Evolutionary conservation across 2,888 invertebrate genomes (phyloP), one percentile per base, ranked within the genome.

Genomic region (Thelaira solivaga): DNA sequence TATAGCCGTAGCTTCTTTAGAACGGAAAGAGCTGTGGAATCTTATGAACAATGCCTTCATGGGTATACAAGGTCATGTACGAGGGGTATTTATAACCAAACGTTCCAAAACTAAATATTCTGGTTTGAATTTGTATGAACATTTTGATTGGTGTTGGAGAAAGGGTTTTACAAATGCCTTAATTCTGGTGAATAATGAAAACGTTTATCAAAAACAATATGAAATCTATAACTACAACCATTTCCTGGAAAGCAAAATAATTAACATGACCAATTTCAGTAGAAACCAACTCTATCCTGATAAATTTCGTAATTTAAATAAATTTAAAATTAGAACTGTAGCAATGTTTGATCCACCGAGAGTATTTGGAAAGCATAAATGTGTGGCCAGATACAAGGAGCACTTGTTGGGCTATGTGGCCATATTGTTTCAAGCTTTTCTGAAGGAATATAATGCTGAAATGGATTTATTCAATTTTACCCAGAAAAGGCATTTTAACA

Each of bases 131-230:
- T 39, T 84, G 2, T 6, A 13, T 2, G 76, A 73, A 26, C 84
- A 84, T 13, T 83, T 84, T 57, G 81, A 82, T 29, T 84, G 84
- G 84, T 84, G 83, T 65, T 84, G 84, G 84, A 75, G 67, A 1
- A 79, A 59, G 26, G 84, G 84, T 1, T 83, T 84, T 10, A 80
- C 80, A 0, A 80, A 82, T 55, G 81, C 79, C 0, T n/a, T 84
- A 29, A 80, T 82, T 1, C 36, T 82, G 2, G 69, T 82, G 45
- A 82, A 83, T 8, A 65, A 20, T 31, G 41, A 68, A 13, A 45
- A 22, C 3, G 1, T 4, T 3, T 6, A 22, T 0, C 34, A 34
- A 1, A 16, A 16, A 0, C 8, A 34, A 0, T 81, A 76, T 49
- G 61, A 78, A n/a, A 68, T 82, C 2, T 83, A 80, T 36, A 75